phyloP scores from a whole-genome alignment of 2,888 invertebrate genomes.

The Dynastes grantii region DNA sequence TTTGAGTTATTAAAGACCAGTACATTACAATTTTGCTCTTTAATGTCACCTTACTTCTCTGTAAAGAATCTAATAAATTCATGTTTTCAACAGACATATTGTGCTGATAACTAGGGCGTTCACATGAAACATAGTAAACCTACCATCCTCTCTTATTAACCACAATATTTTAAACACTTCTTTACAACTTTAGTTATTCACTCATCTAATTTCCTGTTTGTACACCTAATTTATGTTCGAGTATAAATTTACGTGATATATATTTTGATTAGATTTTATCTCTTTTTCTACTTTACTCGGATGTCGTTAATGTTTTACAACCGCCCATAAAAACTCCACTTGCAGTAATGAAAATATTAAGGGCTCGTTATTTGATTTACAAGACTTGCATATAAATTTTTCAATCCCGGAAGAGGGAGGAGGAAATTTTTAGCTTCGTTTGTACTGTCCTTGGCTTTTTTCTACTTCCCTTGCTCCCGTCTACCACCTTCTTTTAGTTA shows the following conservation, averaged over 20 bases:
- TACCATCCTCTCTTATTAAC: too few species aligned
- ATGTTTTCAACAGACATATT: too few species aligned
- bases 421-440: constrained; percentile 15
- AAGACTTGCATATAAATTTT: constrained; percentile 33
- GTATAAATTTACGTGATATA: constrained; percentile 1
- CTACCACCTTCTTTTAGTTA: background rate
- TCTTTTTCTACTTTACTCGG: background rate
- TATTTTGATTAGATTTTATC: constrained; percentile 27
- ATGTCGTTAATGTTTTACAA: constrained; percentile 28
- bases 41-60: too few species aligned
- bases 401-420: background rate
- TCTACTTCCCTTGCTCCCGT: background rate
- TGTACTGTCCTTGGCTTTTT: background rate
- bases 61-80: too few species aligned
- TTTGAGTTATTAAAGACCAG: too few species aligned
- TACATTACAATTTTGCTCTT: too few species aligned
- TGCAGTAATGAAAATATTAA: constrained; percentile 32
- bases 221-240: background rate
- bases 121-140: too few species aligned
- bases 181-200: background rate
- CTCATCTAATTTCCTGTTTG: background rate
- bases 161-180: too few species aligned
- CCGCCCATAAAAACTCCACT: constrained; percentile 24
- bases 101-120: too few species aligned
- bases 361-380: constrained; percentile 16